phyloP scores from a whole-genome alignment of 2,113 vertebrate species.

The Lagopus leucura region DNA sequence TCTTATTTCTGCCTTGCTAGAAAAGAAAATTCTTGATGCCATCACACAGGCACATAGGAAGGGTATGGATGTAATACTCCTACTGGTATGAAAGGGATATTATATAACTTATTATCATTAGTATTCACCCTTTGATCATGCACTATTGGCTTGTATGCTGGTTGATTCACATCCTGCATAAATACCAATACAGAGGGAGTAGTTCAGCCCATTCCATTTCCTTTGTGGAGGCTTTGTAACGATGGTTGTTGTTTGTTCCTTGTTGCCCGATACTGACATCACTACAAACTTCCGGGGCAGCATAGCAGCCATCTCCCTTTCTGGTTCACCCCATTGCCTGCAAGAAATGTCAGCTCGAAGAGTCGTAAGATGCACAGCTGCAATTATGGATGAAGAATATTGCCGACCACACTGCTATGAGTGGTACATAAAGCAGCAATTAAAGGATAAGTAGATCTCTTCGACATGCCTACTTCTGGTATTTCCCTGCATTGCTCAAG shows the following conservation, averaged over 20 bases:
- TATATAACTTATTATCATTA: not conserved
- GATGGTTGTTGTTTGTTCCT: not conserved
- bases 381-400: not conserved
- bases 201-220: not conserved
- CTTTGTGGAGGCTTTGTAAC: not conserved
- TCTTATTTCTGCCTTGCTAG: not conserved
- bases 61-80: not conserved
- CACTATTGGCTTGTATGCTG: not conserved
- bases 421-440: not conserved
- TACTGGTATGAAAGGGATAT: not conserved
- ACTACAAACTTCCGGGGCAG: not conserved
- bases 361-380: not conserved
- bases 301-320: not conserved
- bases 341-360: not conserved
- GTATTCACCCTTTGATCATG: conserved; percentile 43
- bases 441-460: not conserved
- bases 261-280: not conserved
- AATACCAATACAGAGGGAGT: not conserved
- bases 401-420: not conserved
- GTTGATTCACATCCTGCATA: not conserved
- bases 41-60: not conserved
- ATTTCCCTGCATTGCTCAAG: not conserved
- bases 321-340: not conserved
- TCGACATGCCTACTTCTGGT: accelerated
- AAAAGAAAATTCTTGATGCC: not conserved